Evolutionary conservation across 2,888 invertebrate genomes (phyloP).

Genomic region (Anticlea derivata): DNA sequence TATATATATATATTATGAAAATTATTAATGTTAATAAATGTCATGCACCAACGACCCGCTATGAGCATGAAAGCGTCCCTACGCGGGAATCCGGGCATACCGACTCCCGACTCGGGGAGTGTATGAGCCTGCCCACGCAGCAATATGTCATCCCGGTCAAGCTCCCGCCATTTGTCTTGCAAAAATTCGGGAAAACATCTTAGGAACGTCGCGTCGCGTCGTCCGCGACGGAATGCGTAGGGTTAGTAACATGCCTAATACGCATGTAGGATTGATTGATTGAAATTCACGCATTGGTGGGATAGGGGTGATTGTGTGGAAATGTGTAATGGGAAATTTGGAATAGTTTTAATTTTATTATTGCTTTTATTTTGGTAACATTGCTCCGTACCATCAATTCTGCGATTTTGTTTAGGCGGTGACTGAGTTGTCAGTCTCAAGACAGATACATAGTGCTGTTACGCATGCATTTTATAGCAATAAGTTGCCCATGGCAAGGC

Average conservation of each 20-base stretch:
- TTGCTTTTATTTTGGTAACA: neutral
- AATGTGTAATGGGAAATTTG: slow-evolving; percentile 19
- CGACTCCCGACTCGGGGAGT: slow-evolving; percentile 63
- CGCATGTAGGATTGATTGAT: slow-evolving; percentile 36
- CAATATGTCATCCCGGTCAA: slow-evolving; percentile 80
- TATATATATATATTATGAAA: too few species aligned
- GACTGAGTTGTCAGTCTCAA: too few species aligned
- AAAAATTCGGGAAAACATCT: slow-evolving; percentile 74
- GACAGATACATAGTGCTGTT: too few species aligned
- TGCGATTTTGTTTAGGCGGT: too few species aligned
- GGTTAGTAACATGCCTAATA: slow-evolving; percentile 39
- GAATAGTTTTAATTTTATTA: slow-evolving; percentile 15
- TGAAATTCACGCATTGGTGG: slow-evolving; percentile 29
- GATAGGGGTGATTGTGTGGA: slow-evolving; percentile 27
- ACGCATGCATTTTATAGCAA: too few species aligned
- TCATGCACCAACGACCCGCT: neutral
- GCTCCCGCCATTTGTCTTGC: slow-evolving; percentile 76
- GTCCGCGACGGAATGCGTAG: slow-evolving; percentile 44
- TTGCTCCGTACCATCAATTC: too few species aligned
- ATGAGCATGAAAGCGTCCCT: neutral
- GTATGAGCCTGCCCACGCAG: slow-evolving; percentile 55
- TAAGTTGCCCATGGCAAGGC: too few species aligned
- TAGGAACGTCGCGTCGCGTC: slow-evolving; percentile 59
- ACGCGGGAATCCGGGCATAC: slow-evolving; percentile 24
- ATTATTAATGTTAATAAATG: too few species aligned